Percentiles rank a stretch among this genome's conserved stretches.
Conservation (phyloP, 64 coral and sea anemone species). For the Stichodactyla mertensii region DNA sequence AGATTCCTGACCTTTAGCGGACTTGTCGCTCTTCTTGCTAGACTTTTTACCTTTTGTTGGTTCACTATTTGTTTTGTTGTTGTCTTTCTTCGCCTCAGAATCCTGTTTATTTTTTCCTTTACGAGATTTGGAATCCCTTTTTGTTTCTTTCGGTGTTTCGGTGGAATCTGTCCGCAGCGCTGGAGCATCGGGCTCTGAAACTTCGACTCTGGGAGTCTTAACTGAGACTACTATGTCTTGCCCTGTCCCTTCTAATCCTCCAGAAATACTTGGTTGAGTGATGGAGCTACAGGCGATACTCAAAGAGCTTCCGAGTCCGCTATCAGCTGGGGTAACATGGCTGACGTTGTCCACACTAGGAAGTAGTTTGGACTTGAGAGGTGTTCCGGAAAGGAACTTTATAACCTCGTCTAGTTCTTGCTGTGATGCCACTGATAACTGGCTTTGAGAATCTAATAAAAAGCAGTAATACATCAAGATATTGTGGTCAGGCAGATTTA, state of each 20-base stretch:
- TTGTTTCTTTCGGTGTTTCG: conserved; percentile 9
- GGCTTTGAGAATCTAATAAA: conserved; percentile 74
- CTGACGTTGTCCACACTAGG: conserved; percentile 56
- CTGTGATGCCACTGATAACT: conserved; percentile 91
- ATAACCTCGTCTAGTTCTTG: conserved; percentile 93
- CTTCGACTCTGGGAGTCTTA: background rate
- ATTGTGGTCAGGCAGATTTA: background rate
- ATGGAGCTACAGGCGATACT: conserved; percentile 60
- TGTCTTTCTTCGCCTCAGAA: conserved; percentile 8
- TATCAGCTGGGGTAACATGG: conserved; percentile 79
- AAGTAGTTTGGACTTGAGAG: conserved; percentile 37
- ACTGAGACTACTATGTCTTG: background rate
- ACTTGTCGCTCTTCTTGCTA: background rate
- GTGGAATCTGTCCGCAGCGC: background rate
- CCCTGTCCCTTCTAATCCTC: background rate
- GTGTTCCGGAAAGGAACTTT: conserved; percentile 90
- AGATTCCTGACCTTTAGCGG: background rate
- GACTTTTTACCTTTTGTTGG: background rate
- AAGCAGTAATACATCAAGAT: background rate
- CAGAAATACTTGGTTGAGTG: conserved; percentile 34
- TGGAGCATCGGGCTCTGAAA: background rate
- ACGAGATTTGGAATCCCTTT: background rate
- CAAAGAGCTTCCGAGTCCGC: conserved; percentile 84
- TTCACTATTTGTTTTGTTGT: background rate
- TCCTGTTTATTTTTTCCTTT: conserved; percentile 23